Base-by-base conservation (phyloP, 2,113 vertebrate genomes). In the Chionodraco myersi region DNA sequence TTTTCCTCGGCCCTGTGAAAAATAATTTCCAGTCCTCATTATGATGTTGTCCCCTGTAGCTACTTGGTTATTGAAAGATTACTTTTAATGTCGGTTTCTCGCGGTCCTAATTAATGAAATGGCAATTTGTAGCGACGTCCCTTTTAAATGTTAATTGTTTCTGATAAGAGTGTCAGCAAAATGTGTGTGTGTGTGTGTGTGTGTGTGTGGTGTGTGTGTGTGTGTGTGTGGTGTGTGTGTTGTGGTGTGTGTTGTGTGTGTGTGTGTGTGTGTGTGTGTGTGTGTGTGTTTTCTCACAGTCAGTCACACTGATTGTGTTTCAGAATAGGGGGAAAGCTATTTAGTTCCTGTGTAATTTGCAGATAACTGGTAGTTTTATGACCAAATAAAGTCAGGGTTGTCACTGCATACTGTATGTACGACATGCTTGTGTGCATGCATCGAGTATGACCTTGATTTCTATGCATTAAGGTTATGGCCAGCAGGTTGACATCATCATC, bases 131-230 rank as follows among this genome's bases (percentile, higher is more conserved):
- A 34, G 54, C 16, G 16, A 62, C 66, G 1, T 84, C 52, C 58
- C 77, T 84, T 80, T 90, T 77, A 85, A 90, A 88, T 23, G n/a
- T 72, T 87, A 89, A 92, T 86, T 93, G 81, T 77, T 86, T 67
- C 68, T 84, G 88, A 92, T 91, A 91, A 92, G 85, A 89, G 53
- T 41, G 26, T 78, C 66, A 75, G 82, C 58, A 77, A 70, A 71
- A 75, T n/a, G 18, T 56, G 36, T 73, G 21, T 34, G 45, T 36
- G 7, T 41, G 10, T 48, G 41, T 47, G n/a, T 47, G 41, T 57
- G 15, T 34, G 36, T 16, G 41, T 44, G 67, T 45, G n/a, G 52
- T 51, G 64, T 52, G 9, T 18, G 62, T 48, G 18, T 56, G 36
- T 73, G 21, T 34, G 45, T 36, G 7, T 41, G 10, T 48, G 41